Evolutionary conservation across 2,888 invertebrate genomes (phyloP), one percentile per base, ranked within the genome.

Genomic region (Gonocerus acuteangulatus): DNA sequence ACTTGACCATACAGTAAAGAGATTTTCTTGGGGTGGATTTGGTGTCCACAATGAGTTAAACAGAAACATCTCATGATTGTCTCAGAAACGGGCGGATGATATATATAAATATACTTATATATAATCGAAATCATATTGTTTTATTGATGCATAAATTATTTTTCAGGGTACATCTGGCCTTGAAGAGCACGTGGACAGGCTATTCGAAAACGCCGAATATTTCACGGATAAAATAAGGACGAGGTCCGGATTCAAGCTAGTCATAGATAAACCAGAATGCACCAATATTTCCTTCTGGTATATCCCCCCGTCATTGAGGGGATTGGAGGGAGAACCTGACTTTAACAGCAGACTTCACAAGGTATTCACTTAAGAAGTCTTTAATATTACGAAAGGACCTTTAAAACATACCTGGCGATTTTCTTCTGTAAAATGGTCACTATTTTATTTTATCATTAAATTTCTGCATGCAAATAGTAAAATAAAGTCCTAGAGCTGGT

Each of bases 241-340:
- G 4, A 76, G 86, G n/a, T 79, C 81, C 0, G 87, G 86, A 1
- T 92, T 91, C 73, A 75, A 81, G 69, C 73, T 92, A 65, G 83
- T 91, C 0, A 69, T 88, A 18, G 79, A 82, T 0, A 77, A 89
- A 69, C 95, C 95, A 0, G 90, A 96, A 75, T 95, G 88, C 72
- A 91, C 94, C 2, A 96, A 96, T 72, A 83, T 96, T 7, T 94
- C 94, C 75, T 97, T 97, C 74, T 96, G 95, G 95, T 96, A 94
- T 72, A 75, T 94, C 13, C 95, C 96, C 0, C 81, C 81, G n/a
- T 85, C 82, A 71, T 78, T 83, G 66, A 78, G 82, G 66, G 80
- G 75, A 48, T 75, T 71, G 66, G 79, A 72, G 67, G 72, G 78
- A 61, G 78, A 80, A 44, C 73, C 78, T 21, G 80, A 82, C 69